Evolutionary conservation across 2,888 invertebrate species (phyloP).

Genomic region (Brachyopa scutellaris): DNA sequence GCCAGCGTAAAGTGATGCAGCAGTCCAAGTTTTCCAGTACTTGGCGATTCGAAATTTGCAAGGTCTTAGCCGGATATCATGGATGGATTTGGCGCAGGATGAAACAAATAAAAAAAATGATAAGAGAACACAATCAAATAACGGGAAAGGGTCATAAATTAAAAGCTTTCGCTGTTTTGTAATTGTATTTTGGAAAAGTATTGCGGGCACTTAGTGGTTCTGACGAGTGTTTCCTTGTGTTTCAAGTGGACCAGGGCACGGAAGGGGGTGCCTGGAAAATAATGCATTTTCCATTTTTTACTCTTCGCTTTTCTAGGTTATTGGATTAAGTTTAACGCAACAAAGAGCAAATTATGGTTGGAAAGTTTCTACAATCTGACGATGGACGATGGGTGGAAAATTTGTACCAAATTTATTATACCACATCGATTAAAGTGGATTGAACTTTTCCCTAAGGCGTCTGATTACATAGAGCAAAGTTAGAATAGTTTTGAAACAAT

Average conservation of each 20-base stretch:
- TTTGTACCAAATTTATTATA: not conserved
- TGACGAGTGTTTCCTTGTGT: conserved; percentile 24
- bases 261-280: not conserved
- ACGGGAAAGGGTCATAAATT: conserved; percentile 21
- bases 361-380: not conserved
- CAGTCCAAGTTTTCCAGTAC: conserved; percentile 44
- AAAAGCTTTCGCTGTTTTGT: conserved; percentile 43
- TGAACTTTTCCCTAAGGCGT: too few relatives aligned
- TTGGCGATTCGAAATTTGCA: not conserved
- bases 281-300: not conserved
- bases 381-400: not conserved
- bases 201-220: conserved; percentile 32
- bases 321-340: conserved; percentile 20
- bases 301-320: not conserved
- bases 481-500: not conserved
- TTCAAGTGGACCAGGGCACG: too few relatives aligned
- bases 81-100: conserved; percentile 20
- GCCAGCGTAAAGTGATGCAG: conserved; percentile 41
- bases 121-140: conserved; percentile 15
- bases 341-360: not conserved
- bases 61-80: conserved; percentile 34
- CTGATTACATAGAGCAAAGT: too few relatives aligned
- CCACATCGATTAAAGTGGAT: not conserved
- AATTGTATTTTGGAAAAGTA: conserved; percentile 53
- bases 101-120: not conserved